Base-by-base conservation (phyloP, 1,140 invertebrate genomes). In the Thaumetopoea pityocampa region DNA sequence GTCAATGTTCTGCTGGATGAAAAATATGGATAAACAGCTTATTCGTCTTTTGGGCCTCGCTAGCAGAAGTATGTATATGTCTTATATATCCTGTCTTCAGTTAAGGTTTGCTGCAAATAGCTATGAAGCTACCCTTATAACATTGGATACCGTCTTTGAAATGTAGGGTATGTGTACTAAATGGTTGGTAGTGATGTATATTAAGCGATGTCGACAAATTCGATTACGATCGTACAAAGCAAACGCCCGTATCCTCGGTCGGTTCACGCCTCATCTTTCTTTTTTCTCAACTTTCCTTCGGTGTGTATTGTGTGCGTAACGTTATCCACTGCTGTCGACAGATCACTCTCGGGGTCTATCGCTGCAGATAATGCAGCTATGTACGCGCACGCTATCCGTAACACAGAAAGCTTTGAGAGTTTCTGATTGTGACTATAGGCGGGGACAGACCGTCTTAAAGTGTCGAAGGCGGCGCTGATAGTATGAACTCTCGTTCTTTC, bases 391-490 rank as follows among this genome's bases (percentile, higher is more conserved):
- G 96, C 96, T 59, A 97, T 96, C 67, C 95, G 89, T 16, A 98
- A 77, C 1, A 98, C 95, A 0, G 95, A 96, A 12, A 98, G 74
- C 69, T 97, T 97, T 0, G 94, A 96, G 4, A 98, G 87, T 80
- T 97, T 97, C 69, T 97, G 96, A 67, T 95, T 95, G 73, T 96
- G 93, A 3, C 95, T 96, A 66, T 97, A 97, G 0, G 95, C 91
- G 0, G 96, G 96, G 6, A 98, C 92, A 0, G 95, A 88, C 19
- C 87, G 87, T 18, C 96, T 87, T 1, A 98, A 84, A 0, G 93
- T 96, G 36, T 98, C 96, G 76, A 97, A 98, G 0, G 96, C 96
- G 0, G 96, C 96, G 66, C 95, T 96, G 46, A 98, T 98, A 0
- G 96, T 97, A 73, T 98, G 96, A 1, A 98, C 96, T 23, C 96